A percentile compares a stretch with the other conserved stretches of the same genome.
phyloP scores from a whole-genome alignment of 2,888 invertebrate genomes.

The Gastrophysa polygoni region DNA sequence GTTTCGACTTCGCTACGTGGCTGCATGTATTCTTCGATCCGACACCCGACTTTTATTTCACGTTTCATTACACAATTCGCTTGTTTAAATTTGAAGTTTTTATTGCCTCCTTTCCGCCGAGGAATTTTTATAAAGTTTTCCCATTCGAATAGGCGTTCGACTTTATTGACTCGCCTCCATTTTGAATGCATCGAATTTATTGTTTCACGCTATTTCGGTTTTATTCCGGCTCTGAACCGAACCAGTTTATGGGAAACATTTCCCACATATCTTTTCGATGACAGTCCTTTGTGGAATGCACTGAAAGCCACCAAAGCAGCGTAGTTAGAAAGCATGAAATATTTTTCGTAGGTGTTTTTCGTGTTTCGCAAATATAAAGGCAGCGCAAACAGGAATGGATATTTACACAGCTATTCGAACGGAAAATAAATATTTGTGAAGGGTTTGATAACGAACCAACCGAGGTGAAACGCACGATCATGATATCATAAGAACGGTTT shows the following conservation, averaged over 20 bases:
- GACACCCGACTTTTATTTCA: slow-evolving; percentile 34
- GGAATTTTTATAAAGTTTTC: slow-evolving; percentile 23
- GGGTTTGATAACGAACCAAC: neutral
- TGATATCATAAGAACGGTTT: neutral
- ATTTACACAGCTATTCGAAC: neutral
- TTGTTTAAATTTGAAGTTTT: slow-evolving; percentile 28
- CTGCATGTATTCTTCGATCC: slow-evolving; percentile 17
- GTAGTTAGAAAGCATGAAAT: neutral
- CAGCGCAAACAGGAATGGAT: neutral
- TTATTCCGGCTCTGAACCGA: slow-evolving; percentile 6
- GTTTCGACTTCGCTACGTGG: slow-evolving; percentile 37
- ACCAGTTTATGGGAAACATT: slow-evolving; percentile 14
- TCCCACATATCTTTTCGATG: slow-evolving; percentile 13
- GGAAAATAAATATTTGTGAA: neutral
- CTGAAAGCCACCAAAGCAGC: neutral
- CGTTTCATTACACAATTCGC: slow-evolving; percentile 31
- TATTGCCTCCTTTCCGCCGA: slow-evolving; percentile 5
- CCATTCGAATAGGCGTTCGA: slow-evolving; percentile 13
- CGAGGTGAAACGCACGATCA: neutral
- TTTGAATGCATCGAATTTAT: slow-evolving; percentile 21
- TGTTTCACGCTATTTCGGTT: slow-evolving; percentile 20
- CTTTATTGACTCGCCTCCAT: slow-evolving; percentile 17
- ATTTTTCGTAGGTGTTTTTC: neutral
- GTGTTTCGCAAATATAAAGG: neutral
- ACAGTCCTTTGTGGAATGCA: slow-evolving; percentile 3